A percentile compares a stretch with the other conserved stretches of the same genome.
phyloP scores from a whole-genome alignment of 2,888 invertebrate genomes.

The Lordiphosa andalusiaca region DNA sequence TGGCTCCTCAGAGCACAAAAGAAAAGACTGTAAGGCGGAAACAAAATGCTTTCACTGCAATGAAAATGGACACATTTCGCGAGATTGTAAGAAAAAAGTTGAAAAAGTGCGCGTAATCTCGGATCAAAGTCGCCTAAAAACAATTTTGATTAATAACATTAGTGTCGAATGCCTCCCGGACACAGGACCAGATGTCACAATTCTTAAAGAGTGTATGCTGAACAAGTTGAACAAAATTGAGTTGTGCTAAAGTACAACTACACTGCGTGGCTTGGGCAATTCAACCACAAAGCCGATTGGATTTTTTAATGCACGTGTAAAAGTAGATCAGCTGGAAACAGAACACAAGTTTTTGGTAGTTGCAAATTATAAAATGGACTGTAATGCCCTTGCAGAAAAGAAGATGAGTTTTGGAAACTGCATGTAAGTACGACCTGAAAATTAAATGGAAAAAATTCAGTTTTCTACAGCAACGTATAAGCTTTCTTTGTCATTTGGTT shows the following conservation, averaged over 20 bases:
- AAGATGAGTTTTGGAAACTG: slow-evolving; percentile 5
- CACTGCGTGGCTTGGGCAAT: slow-evolving; percentile 4
- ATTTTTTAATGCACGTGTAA: background rate
- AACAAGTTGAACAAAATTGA: background rate
- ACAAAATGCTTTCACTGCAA: too few relatives aligned
- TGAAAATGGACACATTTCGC: too few relatives aligned
- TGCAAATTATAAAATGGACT: too few relatives aligned
- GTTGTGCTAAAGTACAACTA: background rate
- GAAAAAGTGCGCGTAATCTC: slow-evolving; percentile 2
- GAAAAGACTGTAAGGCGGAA: too few relatives aligned
- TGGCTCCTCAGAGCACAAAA: too few relatives aligned
- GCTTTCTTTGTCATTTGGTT: slow-evolving; percentile 25
- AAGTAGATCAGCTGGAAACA: background rate
- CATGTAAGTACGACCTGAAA: background rate
- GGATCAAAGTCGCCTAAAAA: slow-evolving; percentile 1
- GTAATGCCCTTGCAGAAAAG: too few relatives aligned
- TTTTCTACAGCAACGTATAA: slow-evolving; percentile 1
- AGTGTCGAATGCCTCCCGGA: background rate
- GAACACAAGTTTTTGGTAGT: too few relatives aligned
- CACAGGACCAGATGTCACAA: background rate
- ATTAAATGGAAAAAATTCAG: slow-evolving; percentile 3
- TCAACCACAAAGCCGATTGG: slow-evolving; percentile 1
- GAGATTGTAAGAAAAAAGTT: too few relatives aligned
- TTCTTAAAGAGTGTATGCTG: background rate
- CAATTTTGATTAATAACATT: background rate